Base-by-base conservation (phyloP, 1,140 invertebrate genomes). In the Plodia interpunctella region DNA sequence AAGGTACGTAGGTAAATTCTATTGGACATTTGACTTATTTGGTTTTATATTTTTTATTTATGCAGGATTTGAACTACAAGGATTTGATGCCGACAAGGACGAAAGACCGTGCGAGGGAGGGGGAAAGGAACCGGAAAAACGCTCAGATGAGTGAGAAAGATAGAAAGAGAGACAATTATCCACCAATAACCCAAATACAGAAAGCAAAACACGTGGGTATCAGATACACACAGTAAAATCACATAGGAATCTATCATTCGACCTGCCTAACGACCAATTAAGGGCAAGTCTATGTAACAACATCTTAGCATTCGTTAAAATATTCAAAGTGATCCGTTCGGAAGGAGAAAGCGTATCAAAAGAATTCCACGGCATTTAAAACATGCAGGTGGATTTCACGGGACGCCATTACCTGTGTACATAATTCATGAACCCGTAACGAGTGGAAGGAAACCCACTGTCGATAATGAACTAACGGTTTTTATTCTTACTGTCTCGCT, bases 391-490 rank as follows among this genome's bases (percentile, higher is more conserved):
- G 70, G 75, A 78, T 80, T 83, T 68, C 70, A 65, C 72, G 62
- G 60, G 59, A 62, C 73, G 65, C 72, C 74, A 78, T 84, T 84
- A 87, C 80, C 80, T 65, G 68, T 69, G 72, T 82, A 82, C 76
- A 83, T 86, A 79, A 86, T 83, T 86, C 80, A 86, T 86, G 83
- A 82, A 72, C 59, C 59, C 60, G 72, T 83, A 86, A 83, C 80
- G 78, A 86, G 74, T 78, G 71, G 72, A 78, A 66, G 69, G 72
- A 78, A 74, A 75, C 78, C 76, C 68, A 76, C 74, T 70, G 74
- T 73, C 75, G 76, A 80, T 85, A 83, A 85, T 83, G 78, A 85
- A 85, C 75, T 80, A 72, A 78, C 67, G 44, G 59, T 61, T 61
- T 61, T 61, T 61, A 56, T 56, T 30, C 44, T 54, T 51, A n/a